These are phyloP conservation scores for Copidosoma floridanum DNA, from an alignment of 1,140 invertebrate species.

Conservation along the genomic window DNA sequence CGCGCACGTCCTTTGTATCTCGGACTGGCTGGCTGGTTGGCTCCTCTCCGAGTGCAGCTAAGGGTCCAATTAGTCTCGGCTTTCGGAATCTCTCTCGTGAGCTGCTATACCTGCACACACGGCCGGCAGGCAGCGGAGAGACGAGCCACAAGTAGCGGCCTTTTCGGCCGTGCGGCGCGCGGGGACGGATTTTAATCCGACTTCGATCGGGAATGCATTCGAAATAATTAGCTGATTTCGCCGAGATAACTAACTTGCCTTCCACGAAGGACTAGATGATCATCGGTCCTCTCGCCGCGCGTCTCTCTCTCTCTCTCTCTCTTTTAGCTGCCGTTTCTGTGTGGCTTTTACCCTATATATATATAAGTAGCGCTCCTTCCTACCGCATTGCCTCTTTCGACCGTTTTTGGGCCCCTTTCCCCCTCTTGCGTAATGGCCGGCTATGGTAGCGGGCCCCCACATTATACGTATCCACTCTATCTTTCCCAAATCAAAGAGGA, in stretches of 20 bases:
- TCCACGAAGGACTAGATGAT: constrained; percentile 42
- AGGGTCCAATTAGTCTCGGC: constrained; percentile 57
- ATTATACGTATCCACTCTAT: too few relatives aligned
- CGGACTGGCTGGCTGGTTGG: too few relatives aligned
- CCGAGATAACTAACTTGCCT: constrained; percentile 42
- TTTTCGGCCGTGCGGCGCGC: constrained; percentile 24
- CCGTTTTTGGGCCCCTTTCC: too few relatives aligned
- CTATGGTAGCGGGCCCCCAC: too few relatives aligned
- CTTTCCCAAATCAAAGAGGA: constrained; percentile 12
- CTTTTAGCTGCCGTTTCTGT: too few relatives aligned
- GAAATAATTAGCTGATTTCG: constrained; percentile 57
- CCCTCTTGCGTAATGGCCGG: constrained; percentile 37
- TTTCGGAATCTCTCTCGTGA: constrained; percentile 45
- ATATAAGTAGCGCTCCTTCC: too few relatives aligned
- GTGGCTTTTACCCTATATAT: too few relatives aligned
- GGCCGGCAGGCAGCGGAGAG: not conserved
- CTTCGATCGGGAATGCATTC: constrained; percentile 52
- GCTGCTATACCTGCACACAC: constrained; percentile 45
- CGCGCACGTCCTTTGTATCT: constrained; percentile 32
- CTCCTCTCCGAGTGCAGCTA: constrained; percentile 28
- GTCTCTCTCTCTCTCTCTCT: too few relatives aligned
- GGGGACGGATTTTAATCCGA: constrained; percentile 48
- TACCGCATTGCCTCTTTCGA: constrained; percentile 27
- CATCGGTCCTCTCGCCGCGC: too few relatives aligned
- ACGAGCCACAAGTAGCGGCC: too few relatives aligned